Percentiles rank a stretch among this genome's conserved stretches.
Evolutionary conservation across 1,140 invertebrate genomes (phyloP).

Genomic region (Paramacrobiotus metropolitanus): DNA sequence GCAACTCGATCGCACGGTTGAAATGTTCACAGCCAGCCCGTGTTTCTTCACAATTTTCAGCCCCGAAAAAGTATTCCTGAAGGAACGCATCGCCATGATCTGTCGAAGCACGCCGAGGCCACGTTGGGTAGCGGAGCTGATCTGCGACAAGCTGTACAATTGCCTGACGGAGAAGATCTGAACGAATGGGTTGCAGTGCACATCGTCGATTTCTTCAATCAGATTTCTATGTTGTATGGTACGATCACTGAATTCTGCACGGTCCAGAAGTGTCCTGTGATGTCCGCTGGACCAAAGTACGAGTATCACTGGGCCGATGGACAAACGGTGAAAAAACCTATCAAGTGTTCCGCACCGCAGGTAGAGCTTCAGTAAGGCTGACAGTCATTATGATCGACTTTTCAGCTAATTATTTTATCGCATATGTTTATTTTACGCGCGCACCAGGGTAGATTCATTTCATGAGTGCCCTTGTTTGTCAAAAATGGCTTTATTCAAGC

Average conservation of each 20-base stretch:
- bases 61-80: conserved; percentile 98
- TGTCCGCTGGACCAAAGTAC: conserved; percentile 85
- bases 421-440: too few relatives aligned
- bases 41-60: too few relatives aligned
- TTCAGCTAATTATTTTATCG: too few relatives aligned
- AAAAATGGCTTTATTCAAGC: too few relatives aligned
- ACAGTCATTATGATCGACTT: too few relatives aligned
- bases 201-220: conserved; percentile 81
- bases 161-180: conserved; percentile 94
- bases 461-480: too few relatives aligned
- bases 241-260: conserved; percentile 98
- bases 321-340: conserved; percentile 90
- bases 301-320: conserved; percentile 99
- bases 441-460: too few relatives aligned
- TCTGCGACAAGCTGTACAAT: conserved; percentile 71
- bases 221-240: conserved; percentile 99
- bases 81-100: conserved; percentile 92
- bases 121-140: conserved; percentile 83
- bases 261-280: conserved; percentile 87
- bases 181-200: conserved; percentile 96
- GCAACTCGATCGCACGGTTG: conserved; percentile 21
- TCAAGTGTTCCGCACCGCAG: conserved; percentile 90
- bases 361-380: too few relatives aligned
- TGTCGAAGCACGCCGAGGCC: conserved; percentile 96
- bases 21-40: too few relatives aligned